phyloP scores from a whole-genome alignment of 2,113 vertebrate species.

The Falco punctatus region DNA sequence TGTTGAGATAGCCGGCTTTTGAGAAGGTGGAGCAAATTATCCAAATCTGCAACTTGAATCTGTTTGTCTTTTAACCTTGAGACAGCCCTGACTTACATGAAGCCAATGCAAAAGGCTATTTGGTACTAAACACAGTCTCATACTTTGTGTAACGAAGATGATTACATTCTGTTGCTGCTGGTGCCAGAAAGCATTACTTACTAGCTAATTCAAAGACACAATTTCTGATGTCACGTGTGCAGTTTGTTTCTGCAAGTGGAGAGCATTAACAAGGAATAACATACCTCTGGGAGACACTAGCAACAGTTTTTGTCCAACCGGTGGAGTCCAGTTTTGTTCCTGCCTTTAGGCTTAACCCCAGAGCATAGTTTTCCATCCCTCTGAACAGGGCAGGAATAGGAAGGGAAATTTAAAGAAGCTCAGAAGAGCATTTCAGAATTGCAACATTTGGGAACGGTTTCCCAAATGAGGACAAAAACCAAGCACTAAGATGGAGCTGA shows the following conservation, averaged over 20 bases:
- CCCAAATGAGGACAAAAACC: not conserved
- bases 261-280: not conserved
- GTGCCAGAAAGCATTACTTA: not conserved
- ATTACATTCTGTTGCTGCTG: not conserved
- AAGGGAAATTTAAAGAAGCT: not conserved
- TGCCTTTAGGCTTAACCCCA: not conserved
- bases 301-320: not conserved
- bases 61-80: not conserved
- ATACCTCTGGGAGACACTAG: not conserved
- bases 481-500: not conserved
- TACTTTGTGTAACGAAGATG: not conserved
- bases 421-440: not conserved
- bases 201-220: not conserved
- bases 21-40: constrained; percentile 11
- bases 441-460: not conserved
- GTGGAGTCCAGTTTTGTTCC: not conserved
- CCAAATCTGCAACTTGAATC: not conserved
- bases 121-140: not conserved
- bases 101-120: not conserved
- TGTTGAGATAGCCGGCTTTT: constrained; percentile 17
- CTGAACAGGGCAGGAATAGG: not conserved
- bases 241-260: not conserved
- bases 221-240: not conserved
- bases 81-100: not conserved
- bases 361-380: not conserved